A percentile compares a stretch with the other conserved stretches of the same genome.
These are phyloP conservation scores for Cordilura impudica DNA, from an alignment of 2,888 invertebrate species.

Conservation along the genomic window DNA sequence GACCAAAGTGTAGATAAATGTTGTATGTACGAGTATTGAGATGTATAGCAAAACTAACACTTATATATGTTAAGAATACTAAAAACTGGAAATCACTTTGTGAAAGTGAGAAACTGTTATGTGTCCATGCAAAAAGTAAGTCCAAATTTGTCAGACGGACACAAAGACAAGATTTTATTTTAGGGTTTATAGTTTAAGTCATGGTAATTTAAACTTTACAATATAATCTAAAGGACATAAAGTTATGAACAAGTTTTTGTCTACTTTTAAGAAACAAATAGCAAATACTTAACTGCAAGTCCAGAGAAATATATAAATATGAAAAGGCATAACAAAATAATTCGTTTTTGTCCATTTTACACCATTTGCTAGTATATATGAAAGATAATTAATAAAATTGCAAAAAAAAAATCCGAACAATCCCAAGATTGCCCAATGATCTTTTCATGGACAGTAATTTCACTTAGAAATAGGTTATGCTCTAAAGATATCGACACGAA, in stretches of 20 bases:
- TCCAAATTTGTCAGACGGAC: not conserved
- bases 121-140: not conserved
- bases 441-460: too few relatives aligned
- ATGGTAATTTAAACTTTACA: not conserved
- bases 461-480: too few relatives aligned
- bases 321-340: not conserved
- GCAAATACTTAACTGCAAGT: not conserved
- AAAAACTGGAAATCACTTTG: not conserved
- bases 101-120: not conserved
- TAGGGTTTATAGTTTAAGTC: not conserved
- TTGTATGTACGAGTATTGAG: not conserved
- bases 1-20: too few relatives aligned
- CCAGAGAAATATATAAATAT: too few relatives aligned
- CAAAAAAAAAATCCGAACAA: too few relatives aligned
- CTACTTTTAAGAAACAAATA: not conserved
- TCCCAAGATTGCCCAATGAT: too few relatives aligned
- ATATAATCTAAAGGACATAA: not conserved
- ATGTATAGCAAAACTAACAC: not conserved
- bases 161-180: not conserved
- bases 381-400: not conserved
- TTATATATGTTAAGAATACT: constrained; percentile 35
- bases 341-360: not conserved
- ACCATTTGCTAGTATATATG: not conserved
- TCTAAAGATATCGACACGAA: too few relatives aligned
- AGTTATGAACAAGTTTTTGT: not conserved